Percentiles rank a stretch among this genome's conserved stretches.
Evolutionary conservation across 1,140 invertebrate genomes (phyloP).

Genomic region (Lethrus apterus): DNA sequence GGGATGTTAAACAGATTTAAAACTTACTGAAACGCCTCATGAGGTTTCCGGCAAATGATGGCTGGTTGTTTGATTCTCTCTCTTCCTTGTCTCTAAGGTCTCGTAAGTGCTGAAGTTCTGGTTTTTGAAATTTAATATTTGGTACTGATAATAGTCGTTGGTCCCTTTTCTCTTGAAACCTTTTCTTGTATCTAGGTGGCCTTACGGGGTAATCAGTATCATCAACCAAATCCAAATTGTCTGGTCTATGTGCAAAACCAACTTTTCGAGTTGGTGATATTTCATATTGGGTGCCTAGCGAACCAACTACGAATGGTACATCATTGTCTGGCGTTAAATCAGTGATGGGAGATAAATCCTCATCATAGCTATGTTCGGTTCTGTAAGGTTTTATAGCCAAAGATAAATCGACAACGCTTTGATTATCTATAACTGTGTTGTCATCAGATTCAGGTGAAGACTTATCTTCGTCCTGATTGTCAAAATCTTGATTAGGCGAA

Average conservation of each 20-base stretch:
- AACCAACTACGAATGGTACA: constrained; percentile 21
- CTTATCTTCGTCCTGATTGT: constrained; percentile 28
- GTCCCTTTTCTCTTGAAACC: constrained; percentile 51
- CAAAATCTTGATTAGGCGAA: constrained; percentile 24
- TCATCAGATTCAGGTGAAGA: constrained; percentile 34
- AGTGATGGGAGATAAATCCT: too few relatives aligned
- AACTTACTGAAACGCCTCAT: constrained; percentile 83
- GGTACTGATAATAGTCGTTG: constrained; percentile 67
- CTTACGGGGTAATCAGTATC: constrained; percentile 50
- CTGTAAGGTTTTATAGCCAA: too few relatives aligned
- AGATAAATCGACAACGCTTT: constrained; percentile 24
- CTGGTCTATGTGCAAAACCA: constrained; percentile 44
- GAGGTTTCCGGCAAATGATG: constrained; percentile 61
- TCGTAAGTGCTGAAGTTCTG: constrained; percentile 30
- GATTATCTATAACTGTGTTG: constrained; percentile 31
- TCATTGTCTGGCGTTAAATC: too few relatives aligned
- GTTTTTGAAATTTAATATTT: constrained; percentile 59
- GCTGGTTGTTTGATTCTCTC: constrained; percentile 38
- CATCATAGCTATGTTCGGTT: too few relatives aligned
- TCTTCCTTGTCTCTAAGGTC: constrained; percentile 44
- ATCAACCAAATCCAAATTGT: constrained; percentile 57
- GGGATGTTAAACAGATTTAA: constrained; percentile 36
- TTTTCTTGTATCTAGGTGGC: constrained; percentile 51
- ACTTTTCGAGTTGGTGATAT: constrained; percentile 14
- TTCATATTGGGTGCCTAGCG: constrained; percentile 23